Evolutionary conservation across 2,113 vertebrate species (phyloP).

Genomic region (Gulo gulo): DNA sequence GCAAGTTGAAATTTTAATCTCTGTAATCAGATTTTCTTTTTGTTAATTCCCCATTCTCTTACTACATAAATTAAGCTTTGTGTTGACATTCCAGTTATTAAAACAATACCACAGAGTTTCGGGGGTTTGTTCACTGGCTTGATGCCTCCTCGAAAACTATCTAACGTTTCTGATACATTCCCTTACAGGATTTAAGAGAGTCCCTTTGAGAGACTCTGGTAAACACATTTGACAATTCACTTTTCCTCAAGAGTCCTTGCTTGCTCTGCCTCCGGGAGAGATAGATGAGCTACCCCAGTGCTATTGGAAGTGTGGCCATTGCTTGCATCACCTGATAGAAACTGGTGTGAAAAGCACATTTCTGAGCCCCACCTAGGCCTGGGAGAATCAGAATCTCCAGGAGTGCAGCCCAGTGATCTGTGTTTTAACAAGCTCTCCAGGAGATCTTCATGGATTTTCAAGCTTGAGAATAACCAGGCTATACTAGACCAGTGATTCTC

Average conservation of each 20-base stretch:
- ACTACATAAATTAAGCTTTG: slow-evolving; percentile 62
- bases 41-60: slow-evolving; percentile 34
- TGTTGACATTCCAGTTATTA: slow-evolving; percentile 57
- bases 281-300: not conserved
- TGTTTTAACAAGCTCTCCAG: not conserved
- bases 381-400: not conserved
- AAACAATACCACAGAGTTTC: slow-evolving; percentile 26
- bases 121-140: slow-evolving; percentile 60
- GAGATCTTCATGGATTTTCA: not conserved
- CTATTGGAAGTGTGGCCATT: not conserved
- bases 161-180: not conserved
- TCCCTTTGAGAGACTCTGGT: slow-evolving; percentile 14
- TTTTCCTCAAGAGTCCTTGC: not conserved
- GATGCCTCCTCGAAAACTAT: not conserved
- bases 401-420: not conserved
- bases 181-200: not conserved
- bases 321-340: not conserved
- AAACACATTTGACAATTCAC: not conserved
- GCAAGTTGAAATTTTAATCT: slow-evolving; percentile 35
- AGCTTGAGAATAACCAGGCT: not conserved
- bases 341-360: not conserved
- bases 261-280: not conserved
- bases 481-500: not conserved
- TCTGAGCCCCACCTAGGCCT: too few relatives aligned
- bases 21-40: slow-evolving; percentile 40